Conservation (phyloP, 1,140 invertebrate species). For the Galleria mellonella region DNA sequence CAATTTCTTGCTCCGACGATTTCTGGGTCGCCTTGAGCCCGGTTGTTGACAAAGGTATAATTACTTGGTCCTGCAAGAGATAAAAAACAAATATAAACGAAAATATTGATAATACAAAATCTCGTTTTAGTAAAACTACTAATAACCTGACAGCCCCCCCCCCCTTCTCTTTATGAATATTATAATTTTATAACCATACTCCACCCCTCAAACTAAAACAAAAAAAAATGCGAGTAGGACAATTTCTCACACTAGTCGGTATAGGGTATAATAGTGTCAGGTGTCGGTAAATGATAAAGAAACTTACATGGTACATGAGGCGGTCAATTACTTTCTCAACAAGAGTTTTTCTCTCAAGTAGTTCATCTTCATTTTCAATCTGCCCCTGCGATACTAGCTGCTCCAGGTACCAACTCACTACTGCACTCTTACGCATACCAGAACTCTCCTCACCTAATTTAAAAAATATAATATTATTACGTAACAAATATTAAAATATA, state of each 20-base stretch:
- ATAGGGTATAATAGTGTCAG: too few species aligned
- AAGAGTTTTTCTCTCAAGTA: constrained; percentile 90
- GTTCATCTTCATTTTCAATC: constrained; percentile 93
- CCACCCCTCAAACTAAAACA: too few species aligned
- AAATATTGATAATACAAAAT: too few species aligned
- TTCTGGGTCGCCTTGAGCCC: constrained; percentile 75
- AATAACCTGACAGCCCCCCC: too few species aligned
- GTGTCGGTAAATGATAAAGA: not conserved
- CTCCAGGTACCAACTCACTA: constrained; percentile 97
- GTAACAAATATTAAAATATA: too few species aligned
- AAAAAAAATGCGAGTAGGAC: too few species aligned
- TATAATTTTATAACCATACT: too few species aligned
- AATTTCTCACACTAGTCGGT: too few species aligned
- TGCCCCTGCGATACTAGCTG: constrained; percentile 84
- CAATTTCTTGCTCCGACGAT: constrained; percentile 74
- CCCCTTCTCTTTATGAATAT: too few species aligned
- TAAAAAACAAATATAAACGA: too few species aligned
- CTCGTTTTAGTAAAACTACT: too few species aligned
- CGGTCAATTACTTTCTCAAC: constrained; percentile 97
- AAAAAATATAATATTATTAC: too few species aligned
- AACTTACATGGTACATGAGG: constrained; percentile 90
- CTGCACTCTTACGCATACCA: constrained; percentile 86
- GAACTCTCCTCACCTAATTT: constrained; percentile 25
- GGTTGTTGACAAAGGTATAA: constrained; percentile 88
- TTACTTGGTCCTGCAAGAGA: constrained; percentile 87